Percentiles rank a stretch among this genome's conserved stretches.
Evolutionary conservation across 2,888 invertebrate species (phyloP).

Genomic region (Chloromyia formosa): DNA sequence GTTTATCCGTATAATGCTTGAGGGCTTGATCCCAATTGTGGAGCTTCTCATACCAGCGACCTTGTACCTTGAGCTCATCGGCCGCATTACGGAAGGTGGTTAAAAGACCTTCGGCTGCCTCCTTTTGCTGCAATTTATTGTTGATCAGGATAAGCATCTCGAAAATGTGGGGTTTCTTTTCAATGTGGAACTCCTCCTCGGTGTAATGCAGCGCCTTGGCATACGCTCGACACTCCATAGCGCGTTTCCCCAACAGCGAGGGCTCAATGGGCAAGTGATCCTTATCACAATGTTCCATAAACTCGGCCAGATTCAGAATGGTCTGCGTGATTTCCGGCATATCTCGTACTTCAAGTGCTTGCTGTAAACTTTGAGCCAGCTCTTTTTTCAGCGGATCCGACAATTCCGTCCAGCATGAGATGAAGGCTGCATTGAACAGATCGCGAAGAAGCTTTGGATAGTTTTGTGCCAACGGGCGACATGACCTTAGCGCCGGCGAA

Average conservation of each 20-base stretch:
- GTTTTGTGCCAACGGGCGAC: conserved; percentile 90
- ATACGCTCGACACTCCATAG: conserved; percentile 90
- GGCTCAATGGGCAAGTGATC: conserved; percentile 92
- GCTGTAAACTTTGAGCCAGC: conserved; percentile 84
- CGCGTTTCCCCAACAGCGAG: conserved; percentile 87
- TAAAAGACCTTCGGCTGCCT: conserved; percentile 93
- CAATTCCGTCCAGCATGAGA: conserved; percentile 98
- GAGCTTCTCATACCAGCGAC: conserved; percentile 98
- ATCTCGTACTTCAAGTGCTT: conserved; percentile 91
- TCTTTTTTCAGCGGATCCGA: conserved; percentile 79
- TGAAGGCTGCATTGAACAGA: conserved; percentile 97
- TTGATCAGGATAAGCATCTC: conserved; percentile 96
- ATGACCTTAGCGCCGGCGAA: conserved; percentile 92
- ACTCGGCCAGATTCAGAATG: conserved; percentile 96
- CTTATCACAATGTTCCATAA: conserved; percentile 99
- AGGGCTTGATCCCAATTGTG: conserved; percentile 99
- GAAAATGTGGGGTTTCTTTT: conserved; percentile 84
- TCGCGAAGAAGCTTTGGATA: conserved; percentile 96
- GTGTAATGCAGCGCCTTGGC: conserved; percentile 73
- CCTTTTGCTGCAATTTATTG: conserved; percentile 97
- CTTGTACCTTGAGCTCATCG: conserved; percentile 72
- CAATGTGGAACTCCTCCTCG: conserved; percentile 92
- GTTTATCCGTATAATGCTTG: conserved; percentile 82
- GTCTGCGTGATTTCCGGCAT: conserved; percentile 96
- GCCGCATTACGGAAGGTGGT: conserved; percentile 80